Evolutionary conservation across 1,140 invertebrate species (phyloP).

Genomic region (Dreissena rostriformis): DNA sequence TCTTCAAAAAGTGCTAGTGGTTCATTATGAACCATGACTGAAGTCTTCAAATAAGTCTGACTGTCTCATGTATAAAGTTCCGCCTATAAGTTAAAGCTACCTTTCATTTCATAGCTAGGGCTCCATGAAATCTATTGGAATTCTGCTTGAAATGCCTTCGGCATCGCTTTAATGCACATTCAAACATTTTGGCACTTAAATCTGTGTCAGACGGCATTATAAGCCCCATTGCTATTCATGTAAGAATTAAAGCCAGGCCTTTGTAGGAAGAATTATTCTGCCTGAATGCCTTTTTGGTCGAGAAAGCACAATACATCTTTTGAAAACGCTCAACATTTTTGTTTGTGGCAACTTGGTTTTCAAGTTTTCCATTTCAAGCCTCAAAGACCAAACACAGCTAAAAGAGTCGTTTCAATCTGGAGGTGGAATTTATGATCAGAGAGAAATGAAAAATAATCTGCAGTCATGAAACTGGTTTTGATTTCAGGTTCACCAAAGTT

Average conservation of each 20-base stretch:
- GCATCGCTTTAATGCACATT: constrained; percentile 22
- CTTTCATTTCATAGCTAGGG: not conserved
- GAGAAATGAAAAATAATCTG: constrained; percentile 41
- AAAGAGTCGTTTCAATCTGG: constrained; percentile 21
- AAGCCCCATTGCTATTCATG: constrained; percentile 45
- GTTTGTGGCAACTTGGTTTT: constrained; percentile 48
- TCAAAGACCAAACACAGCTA: constrained; percentile 41
- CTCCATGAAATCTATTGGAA: not conserved
- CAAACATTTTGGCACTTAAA: constrained; percentile 53
- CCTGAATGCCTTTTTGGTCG: constrained; percentile 42
- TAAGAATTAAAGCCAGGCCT: constrained; percentile 26
- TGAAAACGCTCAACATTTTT: constrained; percentile 46
- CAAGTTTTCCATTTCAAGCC: constrained; percentile 53
- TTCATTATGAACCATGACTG: no score
- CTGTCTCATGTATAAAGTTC: not conserved
- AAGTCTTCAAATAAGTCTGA: not conserved
- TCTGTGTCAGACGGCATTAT: constrained; percentile 51
- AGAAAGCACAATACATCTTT: constrained; percentile 54
- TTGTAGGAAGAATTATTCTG: constrained; percentile 59
- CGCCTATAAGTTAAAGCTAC: not conserved
- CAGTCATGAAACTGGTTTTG: constrained; percentile 30
- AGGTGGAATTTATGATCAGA: constrained; percentile 47
- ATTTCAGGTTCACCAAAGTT: constrained; percentile 6
- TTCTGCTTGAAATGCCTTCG: not conserved
- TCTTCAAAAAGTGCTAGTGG: no score